Evolutionary conservation across 1,140 invertebrate genomes (phyloP), one percentile per base, ranked within the genome.

Genomic region (Amphibalanus amphitrite): DNA sequence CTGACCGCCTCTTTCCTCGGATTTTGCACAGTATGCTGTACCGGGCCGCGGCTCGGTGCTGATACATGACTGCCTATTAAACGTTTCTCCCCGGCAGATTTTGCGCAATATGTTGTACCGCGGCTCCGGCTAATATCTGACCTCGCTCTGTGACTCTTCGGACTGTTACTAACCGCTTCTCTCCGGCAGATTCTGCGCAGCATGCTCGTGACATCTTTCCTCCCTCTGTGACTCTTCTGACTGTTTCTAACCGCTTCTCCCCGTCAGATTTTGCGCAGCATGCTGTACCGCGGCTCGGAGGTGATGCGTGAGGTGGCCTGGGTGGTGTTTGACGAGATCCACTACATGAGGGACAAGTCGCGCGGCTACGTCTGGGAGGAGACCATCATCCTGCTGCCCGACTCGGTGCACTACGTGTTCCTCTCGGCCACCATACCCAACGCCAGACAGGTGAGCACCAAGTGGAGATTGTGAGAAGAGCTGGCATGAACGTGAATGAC

Each of bases 261-360:
- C 15, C 33, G 33, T 38, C 33, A 59, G 88, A 99, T 99, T 87
- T 83, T 99, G 71, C 83, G 97, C 75, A 97, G 95, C 77, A 99
- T 99, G 97, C 82, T 99, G 28, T 99, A 99, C 78, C 85, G 96
- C 79, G 97, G 97, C 71, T 98, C 95, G 64, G 96, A 99, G 83
- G 82, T 95, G 17, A 98, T 97, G 89, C 84, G 95, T 75, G 97
- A 99, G 86, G 95, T 99, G 6, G 97, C 95, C 69, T 99, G 97
- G 97, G 97, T 99, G 17, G 85, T 99, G 70, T 99, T 99, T 84
- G 97, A 99, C 81, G 97, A 99, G 84, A 99, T 99, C 78, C 97
- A 99, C 83, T 99, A 99, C 79, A 99, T 99, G 97, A 84, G 97
- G 79, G 95, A 99, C 78, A 98, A 97, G 83, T 95, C 98, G 81